phyloP scores from a whole-genome alignment of 2,888 invertebrate genomes.

The Drepanosiphum platanoidis region DNA sequence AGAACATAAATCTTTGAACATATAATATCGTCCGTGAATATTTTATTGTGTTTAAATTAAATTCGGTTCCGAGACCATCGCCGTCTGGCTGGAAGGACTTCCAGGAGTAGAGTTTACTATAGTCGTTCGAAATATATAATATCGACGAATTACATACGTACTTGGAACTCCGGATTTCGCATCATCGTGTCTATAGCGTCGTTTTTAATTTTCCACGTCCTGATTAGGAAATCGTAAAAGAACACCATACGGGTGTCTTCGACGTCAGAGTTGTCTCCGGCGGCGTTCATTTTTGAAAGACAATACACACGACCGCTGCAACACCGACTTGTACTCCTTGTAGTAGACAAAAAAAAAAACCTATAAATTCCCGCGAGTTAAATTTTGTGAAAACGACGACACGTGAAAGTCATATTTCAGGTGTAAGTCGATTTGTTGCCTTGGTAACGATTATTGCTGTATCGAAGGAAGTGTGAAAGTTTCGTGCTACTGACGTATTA shows the following conservation, averaged over 20 bases:
- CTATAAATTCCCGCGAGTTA: no score
- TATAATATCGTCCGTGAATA: no score
- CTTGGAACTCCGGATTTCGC: constrained; percentile 75
- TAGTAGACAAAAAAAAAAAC: no score
- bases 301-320: neutral
- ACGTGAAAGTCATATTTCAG: neutral
- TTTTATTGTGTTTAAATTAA: no score
- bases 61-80: no score
- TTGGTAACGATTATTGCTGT: neutral
- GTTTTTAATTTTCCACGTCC: constrained; percentile 80
- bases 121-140: no score
- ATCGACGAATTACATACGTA: constrained; percentile 66
- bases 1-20: no score
- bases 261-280: constrained; percentile 67
- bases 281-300: constrained; percentile 29
- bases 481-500: neutral
- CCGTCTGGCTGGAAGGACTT: no score
- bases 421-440: neutral
- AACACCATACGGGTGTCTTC: constrained; percentile 82
- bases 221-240: constrained; percentile 78
- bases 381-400: neutral
- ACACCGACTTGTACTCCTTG: no score
- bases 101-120: no score
- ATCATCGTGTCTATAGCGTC: constrained; percentile 91
- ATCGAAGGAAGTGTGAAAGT: neutral